Evolutionary conservation across 1,140 invertebrate genomes (phyloP), one percentile per base, ranked within the genome.

Genomic region (Asobara japonica): DNA sequence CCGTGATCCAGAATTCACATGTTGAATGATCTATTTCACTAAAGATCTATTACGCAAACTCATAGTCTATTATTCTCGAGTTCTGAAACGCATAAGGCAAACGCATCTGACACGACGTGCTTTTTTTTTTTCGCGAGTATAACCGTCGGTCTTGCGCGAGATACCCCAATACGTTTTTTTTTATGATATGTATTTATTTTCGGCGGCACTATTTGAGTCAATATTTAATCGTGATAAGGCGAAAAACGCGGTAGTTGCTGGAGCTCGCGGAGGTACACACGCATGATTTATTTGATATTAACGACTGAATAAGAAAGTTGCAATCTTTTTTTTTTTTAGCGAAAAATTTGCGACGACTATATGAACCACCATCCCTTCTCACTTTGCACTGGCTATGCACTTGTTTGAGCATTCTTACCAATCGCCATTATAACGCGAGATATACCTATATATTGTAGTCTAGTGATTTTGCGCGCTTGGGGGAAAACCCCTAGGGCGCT

Each of bases 11-110:
- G 62, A 51, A 29, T 45, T 25, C 36, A 31, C 56, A 22, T 60
- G 11, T 27, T 33, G 30, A 22, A 20, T 25, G 18, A 31, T 25
- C 18, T 61, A n/a, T 64, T 60, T 74, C 48, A 30, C 20, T 20
- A 30, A 51, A 18, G 77, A 80, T 77, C 76, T 78, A 78, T 74
- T 65, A 79, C 74, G 76, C 74, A 80, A 80, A 79, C 73, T 78
- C 80, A 82, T 79, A 74, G 74, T 74, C 69, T 69, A 22, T 36
- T 38, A 62, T 72, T 31, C 60, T 65, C 69, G 8, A 67, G 31
- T 36, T 56, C 18, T 73, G 71, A 68, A 45, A 45, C 67, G 66
- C 67, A 71, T 73, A n/a, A n/a, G n/a, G n/a, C 60, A 29, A 51
- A 13, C 11, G 38, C 18, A 38, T 48, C 45, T 48, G 69, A 18